Evolutionary conservation across 64 coral and sea anemone species (phyloP).

Genomic region (Anthopleura sola): DNA sequence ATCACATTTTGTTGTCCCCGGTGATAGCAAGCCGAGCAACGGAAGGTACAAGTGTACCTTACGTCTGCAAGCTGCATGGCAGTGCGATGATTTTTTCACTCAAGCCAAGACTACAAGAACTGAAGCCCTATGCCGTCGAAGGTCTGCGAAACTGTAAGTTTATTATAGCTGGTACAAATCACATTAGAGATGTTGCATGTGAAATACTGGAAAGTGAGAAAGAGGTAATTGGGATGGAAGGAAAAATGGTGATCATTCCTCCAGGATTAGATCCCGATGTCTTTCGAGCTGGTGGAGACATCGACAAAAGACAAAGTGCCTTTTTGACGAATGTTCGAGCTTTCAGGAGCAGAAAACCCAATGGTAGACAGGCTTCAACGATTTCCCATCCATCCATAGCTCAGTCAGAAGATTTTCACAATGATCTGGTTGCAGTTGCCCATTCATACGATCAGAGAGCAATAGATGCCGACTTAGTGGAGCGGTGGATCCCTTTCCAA

Average conservation of each 20-base stretch:
- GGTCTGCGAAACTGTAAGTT: constrained; percentile 60
- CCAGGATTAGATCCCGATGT: constrained; percentile 88
- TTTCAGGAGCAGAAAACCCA: constrained; percentile 69
- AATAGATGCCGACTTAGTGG: constrained; percentile 73
- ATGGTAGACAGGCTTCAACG: constrained; percentile 38
- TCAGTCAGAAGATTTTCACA: constrained; percentile 36
- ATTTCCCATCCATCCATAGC: constrained; percentile 36
- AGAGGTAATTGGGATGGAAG: constrained; percentile 45
- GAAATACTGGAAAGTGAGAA: constrained; percentile 59
- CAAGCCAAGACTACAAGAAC: constrained; percentile 56
- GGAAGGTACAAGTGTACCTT: constrained; percentile 43
- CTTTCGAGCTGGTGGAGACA: constrained; percentile 54
- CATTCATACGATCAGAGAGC: constrained; percentile 83
- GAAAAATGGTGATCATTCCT: constrained; percentile 80
- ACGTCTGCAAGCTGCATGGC: constrained; percentile 83
- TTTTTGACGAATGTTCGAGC: constrained; percentile 62
- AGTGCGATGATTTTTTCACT: constrained; percentile 88
- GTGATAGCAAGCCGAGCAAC: constrained; percentile 85
- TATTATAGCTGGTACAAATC: constrained; percentile 83
- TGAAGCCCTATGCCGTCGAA: constrained; percentile 75
- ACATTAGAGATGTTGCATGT: constrained; percentile 47
- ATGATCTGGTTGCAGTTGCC: constrained; percentile 29
- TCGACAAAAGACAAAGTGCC: constrained; percentile 52
- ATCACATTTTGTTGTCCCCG: constrained; percentile 78
- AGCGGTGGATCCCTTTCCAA: constrained; percentile 72